phyloP scores from a whole-genome alignment of 2,797 vertebrate genomes.

The Ceyx erithaca region DNA sequence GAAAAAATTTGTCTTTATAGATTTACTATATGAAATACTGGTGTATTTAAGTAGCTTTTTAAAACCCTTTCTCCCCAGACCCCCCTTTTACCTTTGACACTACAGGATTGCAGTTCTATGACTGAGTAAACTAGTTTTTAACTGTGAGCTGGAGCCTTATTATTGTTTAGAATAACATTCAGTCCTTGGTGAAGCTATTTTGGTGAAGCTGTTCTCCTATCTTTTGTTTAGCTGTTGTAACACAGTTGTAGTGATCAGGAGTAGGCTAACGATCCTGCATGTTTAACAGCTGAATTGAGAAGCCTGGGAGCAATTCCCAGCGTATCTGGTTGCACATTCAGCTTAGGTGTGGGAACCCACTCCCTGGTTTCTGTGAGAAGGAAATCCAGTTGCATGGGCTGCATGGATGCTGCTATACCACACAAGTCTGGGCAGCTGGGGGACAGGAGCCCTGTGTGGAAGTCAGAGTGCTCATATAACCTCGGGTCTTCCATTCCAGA shows the following conservation, averaged over 20 bases:
- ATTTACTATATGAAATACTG: neutral
- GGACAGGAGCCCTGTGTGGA: neutral
- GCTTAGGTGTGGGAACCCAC: neutral
- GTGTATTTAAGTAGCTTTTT: neutral
- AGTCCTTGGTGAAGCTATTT: neutral
- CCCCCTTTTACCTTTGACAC: neutral
- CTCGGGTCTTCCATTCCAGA: neutral
- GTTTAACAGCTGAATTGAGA: neutral
- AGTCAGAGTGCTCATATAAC: neutral
- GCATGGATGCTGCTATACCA: neutral
- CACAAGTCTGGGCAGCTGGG: fast-evolving
- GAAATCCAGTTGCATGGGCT: neutral
- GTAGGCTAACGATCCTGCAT: neutral
- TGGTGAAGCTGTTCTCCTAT: neutral
- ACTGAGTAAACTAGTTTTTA: neutral
- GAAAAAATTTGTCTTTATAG: neutral
- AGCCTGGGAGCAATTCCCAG: neutral
- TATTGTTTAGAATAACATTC: neutral
- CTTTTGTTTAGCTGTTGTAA: neutral
- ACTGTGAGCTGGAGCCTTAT: neutral
- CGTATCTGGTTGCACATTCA: neutral
- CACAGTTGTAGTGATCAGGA: neutral
- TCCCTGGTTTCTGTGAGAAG: neutral
- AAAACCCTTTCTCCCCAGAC: neutral
- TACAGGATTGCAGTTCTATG: neutral